Evolutionary conservation across 2,888 invertebrate genomes (phyloP), one percentile per base, ranked within the genome.

Genomic region (Beris morrisii): DNA sequence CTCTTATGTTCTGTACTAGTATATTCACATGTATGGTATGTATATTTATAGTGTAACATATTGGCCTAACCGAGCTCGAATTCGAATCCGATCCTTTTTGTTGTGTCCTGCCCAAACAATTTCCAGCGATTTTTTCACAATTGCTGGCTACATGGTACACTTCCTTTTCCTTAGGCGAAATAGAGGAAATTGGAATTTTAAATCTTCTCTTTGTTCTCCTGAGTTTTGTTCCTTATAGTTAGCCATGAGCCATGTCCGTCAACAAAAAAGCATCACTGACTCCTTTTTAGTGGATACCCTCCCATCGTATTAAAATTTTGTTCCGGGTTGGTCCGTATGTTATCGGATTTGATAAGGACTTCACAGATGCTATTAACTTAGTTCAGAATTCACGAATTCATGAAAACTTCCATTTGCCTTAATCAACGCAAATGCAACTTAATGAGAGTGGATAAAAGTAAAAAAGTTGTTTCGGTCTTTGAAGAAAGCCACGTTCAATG

Each of bases 401-500:
- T 38, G 50, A 52, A n/a, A 61, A 61, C 38, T 61, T 50, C 32
- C 61, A 61, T 61, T 61, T 61, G 61, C 50, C 38, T 61, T 50
- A 61, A 61, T 61, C 61, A 61, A 50, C 50, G 61, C 61, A 61
- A 61, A 61, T 38, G 61, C 48, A 28, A 11, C 50, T 50, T 61
- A 61, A 61, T 61, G 61, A 61, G 61, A 48, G 43, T 52, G 61
- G 52, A 48, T 52, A 50, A 61, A 50, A 50, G 48, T 22, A 46
- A 52, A 52, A 31, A 50, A 61, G 43, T 13, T 50, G 48, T 61
- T 7, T 5, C 22, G 32, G 32, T 32, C 32, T 7, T 32, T 32
- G 32, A 32, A 5, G 32, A 32, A 32, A 32, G 32, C 32, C 32
- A 32, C 32, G 32, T 4, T 5, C 4, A 32, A 32, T 61, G 50